Evolutionary conservation across 23 tunicate genomes (phyloP).

Genomic region (Ciona savignyi): DNA sequence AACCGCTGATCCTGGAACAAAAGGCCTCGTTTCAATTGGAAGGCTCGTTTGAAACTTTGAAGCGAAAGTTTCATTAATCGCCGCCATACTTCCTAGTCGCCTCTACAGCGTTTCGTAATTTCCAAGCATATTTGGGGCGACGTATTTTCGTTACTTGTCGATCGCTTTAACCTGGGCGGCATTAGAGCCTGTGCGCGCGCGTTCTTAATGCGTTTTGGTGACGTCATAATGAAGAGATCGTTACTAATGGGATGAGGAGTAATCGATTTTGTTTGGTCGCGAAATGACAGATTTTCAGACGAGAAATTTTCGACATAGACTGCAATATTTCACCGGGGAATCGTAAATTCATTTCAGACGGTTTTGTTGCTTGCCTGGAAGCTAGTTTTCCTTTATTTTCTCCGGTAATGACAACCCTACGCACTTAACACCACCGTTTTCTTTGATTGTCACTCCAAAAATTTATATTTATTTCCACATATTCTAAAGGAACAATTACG

Average conservation of each 20-base stretch:
- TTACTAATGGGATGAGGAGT: slow-evolving; percentile 54
- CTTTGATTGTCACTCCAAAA: too few relatives aligned
- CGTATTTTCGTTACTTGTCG: not conserved
- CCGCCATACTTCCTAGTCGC: not conserved
- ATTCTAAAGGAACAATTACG: too few relatives aligned
- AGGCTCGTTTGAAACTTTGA: not conserved
- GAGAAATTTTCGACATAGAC: not conserved
- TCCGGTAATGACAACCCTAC: too few relatives aligned
- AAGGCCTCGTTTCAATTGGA: not conserved
- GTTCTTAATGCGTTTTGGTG: slow-evolving; percentile 29
- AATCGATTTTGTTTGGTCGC: slow-evolving; percentile 38
- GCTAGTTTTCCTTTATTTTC: not conserved
- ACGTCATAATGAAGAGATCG: slow-evolving; percentile 49
- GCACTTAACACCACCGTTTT: too few relatives aligned
- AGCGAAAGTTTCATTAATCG: not conserved
- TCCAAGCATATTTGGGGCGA: not conserved
- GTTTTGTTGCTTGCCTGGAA: not conserved
- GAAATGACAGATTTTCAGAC: not conserved
- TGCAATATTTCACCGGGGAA: not conserved
- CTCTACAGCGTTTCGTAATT: not conserved
- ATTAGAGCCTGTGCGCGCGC: not conserved
- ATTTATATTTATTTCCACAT: too few relatives aligned
- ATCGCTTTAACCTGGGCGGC: slow-evolving; percentile 1
- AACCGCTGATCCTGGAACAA: not conserved
- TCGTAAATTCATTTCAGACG: not conserved